Percentiles rank a stretch among this genome's conserved stretches.
Evolutionary conservation across 92 coral and sea anemone species (phyloP).

Genomic region (Heliopora coerulea): DNA sequence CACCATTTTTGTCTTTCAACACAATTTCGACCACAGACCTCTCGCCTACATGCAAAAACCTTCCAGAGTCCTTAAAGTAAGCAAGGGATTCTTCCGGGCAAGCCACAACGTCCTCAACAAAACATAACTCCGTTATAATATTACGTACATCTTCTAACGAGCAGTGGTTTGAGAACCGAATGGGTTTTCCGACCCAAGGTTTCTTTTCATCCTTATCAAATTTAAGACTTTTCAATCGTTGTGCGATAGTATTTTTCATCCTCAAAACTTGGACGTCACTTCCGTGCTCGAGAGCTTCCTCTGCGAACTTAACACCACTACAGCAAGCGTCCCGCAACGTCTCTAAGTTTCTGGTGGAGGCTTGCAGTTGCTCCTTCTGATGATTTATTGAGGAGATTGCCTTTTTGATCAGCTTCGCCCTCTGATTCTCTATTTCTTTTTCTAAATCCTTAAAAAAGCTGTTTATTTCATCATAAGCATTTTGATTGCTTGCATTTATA

Average conservation of each 20-base stretch:
- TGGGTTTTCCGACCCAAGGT: slow-evolving; percentile 41
- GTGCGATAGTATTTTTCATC: slow-evolving; percentile 42
- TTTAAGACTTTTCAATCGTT: slow-evolving; percentile 46
- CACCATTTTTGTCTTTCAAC: background rate
- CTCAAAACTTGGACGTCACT: slow-evolving; percentile 33
- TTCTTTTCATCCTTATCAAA: slow-evolving; percentile 21
- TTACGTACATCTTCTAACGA: background rate
- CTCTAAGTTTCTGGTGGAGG: slow-evolving; percentile 41
- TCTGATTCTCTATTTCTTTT: slow-evolving; percentile 30
- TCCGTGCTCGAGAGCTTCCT: slow-evolving; percentile 26
- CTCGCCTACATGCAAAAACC: background rate
- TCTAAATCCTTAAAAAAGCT: slow-evolving; percentile 32
- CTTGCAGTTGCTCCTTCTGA: slow-evolving; percentile 41
- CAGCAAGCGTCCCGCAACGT: slow-evolving; percentile 32
- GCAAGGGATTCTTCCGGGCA: background rate
- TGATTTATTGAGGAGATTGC: slow-evolving; percentile 1
- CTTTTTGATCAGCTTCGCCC: slow-evolving; percentile 17
- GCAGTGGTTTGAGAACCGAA: background rate
- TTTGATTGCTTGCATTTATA: slow-evolving; percentile 6
- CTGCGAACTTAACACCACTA: slow-evolving; percentile 46
- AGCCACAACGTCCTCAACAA: slow-evolving; percentile 10
- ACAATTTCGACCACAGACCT: background rate
- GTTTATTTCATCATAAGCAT: slow-evolving; percentile 39
- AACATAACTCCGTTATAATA: background rate
- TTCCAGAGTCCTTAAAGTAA: slow-evolving; percentile 2